Conservation (phyloP, 2,113 vertebrate species). For the Mungos mungo region DNA sequence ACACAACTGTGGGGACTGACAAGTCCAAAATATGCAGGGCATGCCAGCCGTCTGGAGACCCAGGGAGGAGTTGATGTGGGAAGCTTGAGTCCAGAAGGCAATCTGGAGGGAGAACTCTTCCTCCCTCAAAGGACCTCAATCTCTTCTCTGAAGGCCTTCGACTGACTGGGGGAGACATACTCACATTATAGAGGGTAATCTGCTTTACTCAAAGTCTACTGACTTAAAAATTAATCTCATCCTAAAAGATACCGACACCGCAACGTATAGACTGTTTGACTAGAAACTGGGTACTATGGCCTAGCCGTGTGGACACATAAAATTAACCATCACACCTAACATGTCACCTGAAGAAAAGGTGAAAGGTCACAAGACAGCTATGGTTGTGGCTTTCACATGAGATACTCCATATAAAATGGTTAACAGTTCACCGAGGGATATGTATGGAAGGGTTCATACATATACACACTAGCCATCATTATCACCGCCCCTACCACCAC, state of each 20-base stretch:
- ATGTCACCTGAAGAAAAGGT: background rate
- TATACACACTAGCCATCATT: background rate
- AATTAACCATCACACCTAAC: background rate
- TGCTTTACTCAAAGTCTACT: background rate
- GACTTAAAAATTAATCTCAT: background rate
- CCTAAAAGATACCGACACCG: background rate
- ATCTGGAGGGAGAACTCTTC: background rate
- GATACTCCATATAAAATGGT: background rate
- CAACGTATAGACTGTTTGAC: background rate
- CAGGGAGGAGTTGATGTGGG: background rate
- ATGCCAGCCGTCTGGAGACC: background rate
- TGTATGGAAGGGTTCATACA: background rate
- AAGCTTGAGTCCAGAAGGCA: background rate
- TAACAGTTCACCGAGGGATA: background rate
- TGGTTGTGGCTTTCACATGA: background rate
- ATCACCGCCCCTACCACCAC: background rate
- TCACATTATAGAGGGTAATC: background rate
- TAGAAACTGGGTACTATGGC: background rate
- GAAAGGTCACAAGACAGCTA: background rate
- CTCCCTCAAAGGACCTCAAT: background rate
- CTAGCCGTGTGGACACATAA: background rate
- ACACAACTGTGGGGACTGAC: background rate
- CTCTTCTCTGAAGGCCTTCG: background rate
- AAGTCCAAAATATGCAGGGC: background rate
- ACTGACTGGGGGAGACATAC: background rate